A percentile compares a stretch with the other conserved stretches of the same genome.
phyloP scores from a whole-genome alignment of 2,888 invertebrate genomes.

The Sinodicranocentrus sp. region DNA sequence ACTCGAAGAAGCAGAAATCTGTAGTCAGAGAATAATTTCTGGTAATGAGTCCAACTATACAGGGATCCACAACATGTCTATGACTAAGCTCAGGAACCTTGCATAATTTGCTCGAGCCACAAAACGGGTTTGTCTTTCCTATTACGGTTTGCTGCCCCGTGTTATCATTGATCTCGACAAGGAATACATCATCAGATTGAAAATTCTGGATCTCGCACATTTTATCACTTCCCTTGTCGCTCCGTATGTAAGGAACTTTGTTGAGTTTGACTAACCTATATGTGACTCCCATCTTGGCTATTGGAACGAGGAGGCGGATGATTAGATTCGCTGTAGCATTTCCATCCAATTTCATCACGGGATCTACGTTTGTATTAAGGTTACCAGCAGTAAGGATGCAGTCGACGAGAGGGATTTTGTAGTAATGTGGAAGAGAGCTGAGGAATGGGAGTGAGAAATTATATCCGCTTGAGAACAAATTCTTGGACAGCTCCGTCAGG shows the following conservation, averaged over 20 bases:
- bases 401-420: slow-evolving; percentile 69
- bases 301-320: slow-evolving; percentile 59
- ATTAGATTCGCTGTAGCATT: slow-evolving; percentile 51
- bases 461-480: slow-evolving; percentile 42
- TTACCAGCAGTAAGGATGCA: slow-evolving; percentile 55
- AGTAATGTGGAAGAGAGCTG: slow-evolving; percentile 62
- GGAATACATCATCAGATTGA: slow-evolving; percentile 55
- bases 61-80: slow-evolving; percentile 62
- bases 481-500: slow-evolving; percentile 30
- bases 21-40: slow-evolving; percentile 51
- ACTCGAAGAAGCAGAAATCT: slow-evolving; percentile 55
- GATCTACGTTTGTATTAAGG: not conserved
- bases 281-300: slow-evolving; percentile 37
- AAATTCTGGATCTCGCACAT: slow-evolving; percentile 67
- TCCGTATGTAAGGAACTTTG: slow-evolving; percentile 62
- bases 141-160: not conserved
- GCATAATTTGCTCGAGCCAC: slow-evolving; percentile 51
- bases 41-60: slow-evolving; percentile 53
- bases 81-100: slow-evolving; percentile 57
- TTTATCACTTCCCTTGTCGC: slow-evolving; percentile 35
- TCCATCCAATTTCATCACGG: not conserved
- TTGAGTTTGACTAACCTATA: slow-evolving; percentile 56
- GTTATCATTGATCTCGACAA: slow-evolving; percentile 45
- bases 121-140: slow-evolving; percentile 37
- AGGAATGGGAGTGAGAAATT: slow-evolving; percentile 58